These are phyloP conservation scores for Timema podura DNA, from an alignment of 2,888 invertebrate species.

Conservation along the genomic window DNA sequence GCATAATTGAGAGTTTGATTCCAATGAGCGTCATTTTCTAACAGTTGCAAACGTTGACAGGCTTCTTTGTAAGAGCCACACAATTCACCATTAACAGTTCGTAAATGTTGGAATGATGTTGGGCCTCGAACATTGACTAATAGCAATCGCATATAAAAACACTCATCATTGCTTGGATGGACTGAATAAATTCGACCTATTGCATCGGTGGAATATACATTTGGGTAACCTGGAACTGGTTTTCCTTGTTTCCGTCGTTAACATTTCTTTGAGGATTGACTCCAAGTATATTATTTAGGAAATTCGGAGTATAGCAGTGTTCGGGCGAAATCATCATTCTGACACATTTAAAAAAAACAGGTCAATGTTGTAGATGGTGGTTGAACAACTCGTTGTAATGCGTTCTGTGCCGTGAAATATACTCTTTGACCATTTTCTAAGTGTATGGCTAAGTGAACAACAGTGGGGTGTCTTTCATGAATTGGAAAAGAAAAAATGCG, in stretches of 20 bases:
- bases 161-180: slow-evolving; percentile 37
- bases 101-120: slow-evolving; percentile 38
- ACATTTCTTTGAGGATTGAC: slow-evolving; percentile 12
- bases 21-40: neutral
- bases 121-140: slow-evolving; percentile 39
- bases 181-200: slow-evolving; percentile 40
- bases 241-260: slow-evolving; percentile 24
- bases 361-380: slow-evolving; percentile 31
- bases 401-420: neutral
- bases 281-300: slow-evolving; percentile 29
- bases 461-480: slow-evolving; percentile 26
- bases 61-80: slow-evolving; percentile 43
- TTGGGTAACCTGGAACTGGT: slow-evolving; percentile 26
- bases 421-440: neutral
- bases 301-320: slow-evolving; percentile 27
- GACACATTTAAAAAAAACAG: slow-evolving; percentile 34
- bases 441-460: slow-evolving; percentile 10
- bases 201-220: slow-evolving; percentile 25
- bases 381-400: neutral
- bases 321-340: slow-evolving; percentile 33
- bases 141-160: slow-evolving; percentile 39
- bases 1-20: neutral
- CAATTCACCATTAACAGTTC: slow-evolving; percentile 41
- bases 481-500: slow-evolving; percentile 36
- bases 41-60: neutral